These are phyloP conservation scores for Heliocidaris erythrogramma DNA, from an alignment of 35 echinoderm and acorn worm genomes.

Conservation along the genomic window DNA sequence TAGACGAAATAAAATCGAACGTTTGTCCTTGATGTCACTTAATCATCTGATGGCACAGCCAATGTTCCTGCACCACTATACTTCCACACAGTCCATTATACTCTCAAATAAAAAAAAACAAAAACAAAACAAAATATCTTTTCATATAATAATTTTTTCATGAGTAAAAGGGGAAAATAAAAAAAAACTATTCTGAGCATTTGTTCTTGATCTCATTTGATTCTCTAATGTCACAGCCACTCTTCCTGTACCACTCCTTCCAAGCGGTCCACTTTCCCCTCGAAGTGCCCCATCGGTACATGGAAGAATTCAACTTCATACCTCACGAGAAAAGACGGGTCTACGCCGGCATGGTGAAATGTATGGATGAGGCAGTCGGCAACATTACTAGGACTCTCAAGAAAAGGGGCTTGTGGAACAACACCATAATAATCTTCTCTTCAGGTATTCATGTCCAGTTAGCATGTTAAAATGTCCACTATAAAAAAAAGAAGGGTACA, in stretches of 20 bases:
- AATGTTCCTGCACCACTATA: no score
- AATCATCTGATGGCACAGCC: no score
- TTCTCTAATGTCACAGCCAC: slow-evolving; percentile 43
- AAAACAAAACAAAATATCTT: no score
- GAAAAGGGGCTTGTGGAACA: slow-evolving; percentile 60
- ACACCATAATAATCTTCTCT: slow-evolving; percentile 83
- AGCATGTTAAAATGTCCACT: not conserved
- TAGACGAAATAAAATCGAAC: no score
- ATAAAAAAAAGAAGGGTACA: no score
- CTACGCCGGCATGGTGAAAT: slow-evolving; percentile 82
- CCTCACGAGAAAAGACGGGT: slow-evolving; percentile 44
- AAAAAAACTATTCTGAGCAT: not conserved
- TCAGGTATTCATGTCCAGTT: slow-evolving; percentile 53
- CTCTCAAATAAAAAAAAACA: no score
- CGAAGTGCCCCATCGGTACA: slow-evolving; percentile 64
- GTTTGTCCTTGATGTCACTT: no score
- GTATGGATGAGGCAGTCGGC: slow-evolving; percentile 77
- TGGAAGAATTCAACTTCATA: slow-evolving; percentile 33
- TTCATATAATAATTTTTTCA: no score
- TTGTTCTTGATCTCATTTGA: not conserved
- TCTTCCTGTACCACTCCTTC: slow-evolving; percentile 79
- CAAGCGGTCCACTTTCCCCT: slow-evolving; percentile 77
- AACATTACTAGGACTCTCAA: slow-evolving; percentile 73
- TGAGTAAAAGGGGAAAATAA: no score
- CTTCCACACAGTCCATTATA: no score